Evolutionary conservation across 2,888 invertebrate genomes (phyloP), one percentile per base, ranked within the genome.

Genomic region (Phragmatobia fuliginosa): DNA sequence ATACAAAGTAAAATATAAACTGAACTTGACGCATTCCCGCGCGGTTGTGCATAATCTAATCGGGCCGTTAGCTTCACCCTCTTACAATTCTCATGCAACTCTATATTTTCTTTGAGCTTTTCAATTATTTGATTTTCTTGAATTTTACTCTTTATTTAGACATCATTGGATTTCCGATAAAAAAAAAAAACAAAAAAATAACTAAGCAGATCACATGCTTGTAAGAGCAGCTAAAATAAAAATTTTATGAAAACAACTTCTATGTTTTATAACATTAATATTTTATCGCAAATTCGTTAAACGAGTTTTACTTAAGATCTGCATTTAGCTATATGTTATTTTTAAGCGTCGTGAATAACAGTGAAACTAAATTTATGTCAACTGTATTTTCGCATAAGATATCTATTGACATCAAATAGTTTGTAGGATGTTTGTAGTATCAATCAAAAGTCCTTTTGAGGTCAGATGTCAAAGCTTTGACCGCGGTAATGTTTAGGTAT

Each of bases 381-480:
- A 21, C n/a, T 16, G 21, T 45, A 45, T 18, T 21, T 21, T 45
- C 21, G n/a, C 49, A 11, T 49, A n/a, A 25, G 33, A 32, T 63
- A 32, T n/a, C 33, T 33, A 52, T n/a, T 56, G 18, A 56, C 62
- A 41, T 62, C 38, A 36, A 62, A 25, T 33, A 31, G n/a, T n/a
- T n/a, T n/a, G n/a, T n/a, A n/a, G n/a, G 14, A 25, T 14, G 21
- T 65, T 58, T 21, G 18, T 31, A 16, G 18, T 36, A 49, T 18
- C 16, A 60, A 49, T 3, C 49, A 25, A 11, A 32, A 21, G 36
- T 36, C 67, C 36, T 49, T 62, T 62, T 33, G 25, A 67, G 61
- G 41, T 61, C 67, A 67, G 10, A 45, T 67, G 59, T 67, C 67
- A 67, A 67, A 61, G 52, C 28, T 36, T 25, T 49, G 45, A 18